These are phyloP conservation scores for Ostrea edulis DNA, from an alignment of 1,140 invertebrate species.

Conservation along the genomic window DNA sequence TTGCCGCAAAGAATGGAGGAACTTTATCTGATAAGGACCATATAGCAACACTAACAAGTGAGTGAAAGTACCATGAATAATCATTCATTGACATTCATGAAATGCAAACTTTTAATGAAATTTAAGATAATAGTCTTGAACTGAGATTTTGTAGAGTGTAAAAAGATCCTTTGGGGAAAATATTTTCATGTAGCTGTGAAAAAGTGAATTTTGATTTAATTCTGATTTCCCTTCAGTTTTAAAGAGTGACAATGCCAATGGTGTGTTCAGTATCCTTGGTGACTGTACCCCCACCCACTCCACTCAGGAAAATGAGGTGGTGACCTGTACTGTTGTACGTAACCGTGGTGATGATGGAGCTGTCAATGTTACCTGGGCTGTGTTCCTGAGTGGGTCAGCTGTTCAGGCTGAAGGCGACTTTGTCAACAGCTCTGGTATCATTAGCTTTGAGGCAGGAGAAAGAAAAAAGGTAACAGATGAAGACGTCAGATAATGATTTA, in stretches of 20 bases:
- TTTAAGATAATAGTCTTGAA: not conserved
- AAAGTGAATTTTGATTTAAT: not conserved
- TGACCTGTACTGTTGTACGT: conserved; percentile 70
- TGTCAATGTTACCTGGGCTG: conserved; percentile 72
- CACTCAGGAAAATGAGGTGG: conserved; percentile 56
- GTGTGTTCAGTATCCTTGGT: conserved; percentile 73
- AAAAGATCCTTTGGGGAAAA: not conserved
- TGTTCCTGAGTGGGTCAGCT: conserved; percentile 59
- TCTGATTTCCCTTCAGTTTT: conserved; percentile 70
- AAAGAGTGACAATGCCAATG: conserved; percentile 79
- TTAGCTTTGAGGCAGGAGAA: conserved; percentile 72
- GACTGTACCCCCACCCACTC: conserved; percentile 66
- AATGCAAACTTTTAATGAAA: not conserved
- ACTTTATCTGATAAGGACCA: conserved; percentile 65
- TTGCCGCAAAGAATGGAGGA: conserved; percentile 71
- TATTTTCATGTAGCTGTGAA: not conserved
- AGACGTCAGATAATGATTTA: not conserved
- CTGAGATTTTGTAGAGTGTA: not conserved
- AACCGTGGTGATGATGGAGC: conserved; percentile 70
- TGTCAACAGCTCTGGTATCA: conserved; percentile 64
- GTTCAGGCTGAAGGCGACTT: conserved; percentile 69
- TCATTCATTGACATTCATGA: not conserved
- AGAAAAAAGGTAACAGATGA: conserved; percentile 64
- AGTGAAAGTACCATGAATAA: not conserved
- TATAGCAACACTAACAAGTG: conserved; percentile 73